phyloP scores from a whole-genome alignment of 1,140 invertebrate species.

The Pemphigus obesinymphae region DNA sequence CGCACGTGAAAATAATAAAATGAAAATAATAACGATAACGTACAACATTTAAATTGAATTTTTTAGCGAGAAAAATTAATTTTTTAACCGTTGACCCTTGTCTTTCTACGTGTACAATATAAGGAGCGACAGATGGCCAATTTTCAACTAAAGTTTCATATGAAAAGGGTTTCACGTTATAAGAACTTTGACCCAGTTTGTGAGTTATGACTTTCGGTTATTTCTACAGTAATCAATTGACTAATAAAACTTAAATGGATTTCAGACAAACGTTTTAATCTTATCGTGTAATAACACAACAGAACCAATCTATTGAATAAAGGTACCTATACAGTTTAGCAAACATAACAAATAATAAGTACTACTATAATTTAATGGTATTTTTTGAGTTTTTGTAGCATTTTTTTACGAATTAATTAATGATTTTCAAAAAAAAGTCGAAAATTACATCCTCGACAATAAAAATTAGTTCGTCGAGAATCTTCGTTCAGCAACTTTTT shows the following conservation, averaged over 20 bases:
- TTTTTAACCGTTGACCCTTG: neutral
- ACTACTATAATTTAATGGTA: no score
- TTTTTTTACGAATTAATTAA: no score
- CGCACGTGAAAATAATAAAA: no score
- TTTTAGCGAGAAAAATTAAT: no score
- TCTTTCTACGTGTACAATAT: neutral
- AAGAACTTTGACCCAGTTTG: slow-evolving; percentile 17
- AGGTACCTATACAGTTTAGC: neutral
- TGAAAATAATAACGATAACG: no score
- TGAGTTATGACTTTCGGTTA: neutral
- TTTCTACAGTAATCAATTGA: neutral
- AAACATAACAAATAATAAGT: neutral
- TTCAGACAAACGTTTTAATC: neutral
- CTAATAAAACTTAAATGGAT: neutral
- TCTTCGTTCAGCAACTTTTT: no score
- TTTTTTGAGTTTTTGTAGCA: no score
- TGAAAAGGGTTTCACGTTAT: neutral
- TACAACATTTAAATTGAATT: no score
- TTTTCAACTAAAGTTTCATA: neutral
- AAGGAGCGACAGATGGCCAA: neutral
- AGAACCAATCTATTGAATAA: neutral
- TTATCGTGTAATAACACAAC: neutral
- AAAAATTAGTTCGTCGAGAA: no score
- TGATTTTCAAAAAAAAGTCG: no score
- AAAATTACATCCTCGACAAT: no score